Base-by-base conservation (phyloP, 1,140 invertebrate genomes). In the Brachystomella parvula region DNA sequence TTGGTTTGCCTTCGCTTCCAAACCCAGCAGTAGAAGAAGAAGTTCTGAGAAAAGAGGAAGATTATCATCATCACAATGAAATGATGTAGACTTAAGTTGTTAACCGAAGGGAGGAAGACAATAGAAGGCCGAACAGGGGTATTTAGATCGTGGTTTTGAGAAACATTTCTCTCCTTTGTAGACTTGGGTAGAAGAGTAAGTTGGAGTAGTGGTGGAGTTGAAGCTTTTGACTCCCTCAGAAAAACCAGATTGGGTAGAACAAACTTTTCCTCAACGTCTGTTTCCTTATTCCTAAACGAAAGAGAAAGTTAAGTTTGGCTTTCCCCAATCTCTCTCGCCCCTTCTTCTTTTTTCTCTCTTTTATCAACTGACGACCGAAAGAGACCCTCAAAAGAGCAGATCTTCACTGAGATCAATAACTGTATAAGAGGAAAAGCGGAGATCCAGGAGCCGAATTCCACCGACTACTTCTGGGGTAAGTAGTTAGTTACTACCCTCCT, bases 301-400 rank as follows among this genome's bases (percentile, higher is more conserved):
- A 24, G 24, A 53, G 49, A 53, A 53, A 26, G 49, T 15, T 17
- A 53, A 53, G 49, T 53, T 53, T 53, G 21, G 49, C 49, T 53
- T 53, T 53, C 49, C 21, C 49, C 12, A 53, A 39, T 39, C 35
- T 39, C 35, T 39, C 35, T 39, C 35, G 12, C 21, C 24, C 49
- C 49, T 6, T 15, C 49, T 26, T 53, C 49, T 12, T 53, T 26
- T 19, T 39, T 39, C 35, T 39, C 49, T 24, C 49, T 53, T 53
- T 53, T 53, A 53, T 53, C 49, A 53, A 53, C 49, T 53, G 49
- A 53, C 49, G n/a, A n/a, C n/a, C n/a, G 49, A 24, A 53, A 39
- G 24, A 53, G 49, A 53, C 9, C 49, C 49, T 53, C 49, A 53
- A 53, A 53, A 53, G 49, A 53, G 49, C 49, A 53, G 49, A 53